Evolutionary conservation across 2,113 vertebrate genomes (phyloP), one percentile per base, ranked within the genome.

Genomic region (Stomatorhinus ivindoensis): DNA sequence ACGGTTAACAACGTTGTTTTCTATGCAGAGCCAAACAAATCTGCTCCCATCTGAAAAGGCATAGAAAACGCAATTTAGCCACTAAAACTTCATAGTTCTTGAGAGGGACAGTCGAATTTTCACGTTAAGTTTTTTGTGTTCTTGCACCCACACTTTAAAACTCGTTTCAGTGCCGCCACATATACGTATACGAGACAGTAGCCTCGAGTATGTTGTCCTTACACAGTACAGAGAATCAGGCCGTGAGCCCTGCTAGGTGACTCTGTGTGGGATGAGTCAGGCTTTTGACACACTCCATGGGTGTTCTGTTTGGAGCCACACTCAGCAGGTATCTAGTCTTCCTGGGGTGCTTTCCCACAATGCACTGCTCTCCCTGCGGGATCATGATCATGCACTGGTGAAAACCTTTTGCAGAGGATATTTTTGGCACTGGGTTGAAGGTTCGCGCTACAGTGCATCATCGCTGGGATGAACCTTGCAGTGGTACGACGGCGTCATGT

Each of bases 231-330:
- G 31, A 31, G 89, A 89, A 31, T 86, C 31, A 84, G 82, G 11
- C 55, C 21, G 15, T 69, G 39, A 44, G 53, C 84, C 31, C n/a
- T 86, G 88, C 46, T 83, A 44, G 35, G 55, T 50, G 89, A 13
- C 50, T 89, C 83, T 69, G 24, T 47, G 39, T 84, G 83, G 47
- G 89, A 47, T 83, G n/a, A 31, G 82, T 47, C 80, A 47, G 55
- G 83, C 82, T 84, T 69, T 83, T 69, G 89, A 47, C 80, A 89
- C 51, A 47, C 69, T 80, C 46, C 80, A 82, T 89, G 88, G 82
- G 89, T 19, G 89, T 65, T 42, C 55, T 89, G 82, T 89, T 86
- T 85, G 85, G 82, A 9, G 51, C 39, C 46, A 17, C 42, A 55
- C 44, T 89, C 42, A 47, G 39, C 31, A 86, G 48, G 85, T 47